Conservation (phyloP, 1,140 invertebrate species). For the Hyposmocoma kahamanoa region DNA sequence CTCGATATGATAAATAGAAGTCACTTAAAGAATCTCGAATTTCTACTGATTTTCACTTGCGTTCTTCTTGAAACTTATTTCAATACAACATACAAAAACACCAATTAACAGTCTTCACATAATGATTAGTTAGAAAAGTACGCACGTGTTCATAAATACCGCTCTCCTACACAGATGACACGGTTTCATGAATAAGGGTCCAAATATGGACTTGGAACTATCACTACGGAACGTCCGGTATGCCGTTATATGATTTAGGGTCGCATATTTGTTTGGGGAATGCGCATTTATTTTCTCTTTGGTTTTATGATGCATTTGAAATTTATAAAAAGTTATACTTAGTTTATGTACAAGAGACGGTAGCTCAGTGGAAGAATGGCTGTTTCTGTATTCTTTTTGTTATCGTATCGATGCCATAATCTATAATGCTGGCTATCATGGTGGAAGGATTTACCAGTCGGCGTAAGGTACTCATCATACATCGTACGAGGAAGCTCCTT, state of each 20-base stretch:
- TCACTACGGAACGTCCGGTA: conserved; percentile 19
- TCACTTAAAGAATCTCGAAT: background rate
- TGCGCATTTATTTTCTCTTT: background rate
- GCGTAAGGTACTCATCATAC: no score
- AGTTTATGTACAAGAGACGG: background rate
- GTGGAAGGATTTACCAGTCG: no score
- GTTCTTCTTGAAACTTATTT: background rate
- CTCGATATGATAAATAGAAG: background rate
- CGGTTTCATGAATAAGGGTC: conserved; percentile 26
- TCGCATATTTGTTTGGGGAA: conserved; percentile 7
- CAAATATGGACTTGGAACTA: conserved; percentile 27
- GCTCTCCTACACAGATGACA: conserved; percentile 32
- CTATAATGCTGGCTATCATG: no score
- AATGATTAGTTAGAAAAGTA: background rate
- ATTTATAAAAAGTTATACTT: background rate
- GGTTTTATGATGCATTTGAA: background rate
- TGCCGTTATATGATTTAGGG: conserved; percentile 40
- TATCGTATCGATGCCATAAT: no score
- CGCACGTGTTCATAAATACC: conserved; percentile 17
- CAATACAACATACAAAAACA: background rate
- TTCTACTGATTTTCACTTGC: background rate
- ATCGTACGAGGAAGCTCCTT: no score
- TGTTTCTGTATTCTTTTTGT: no score
- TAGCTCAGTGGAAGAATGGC: no score
- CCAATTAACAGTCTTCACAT: conserved; percentile 11